phyloP scores from a whole-genome alignment of 2,797 vertebrate species.

The Lepilemur ruficaudatus region DNA sequence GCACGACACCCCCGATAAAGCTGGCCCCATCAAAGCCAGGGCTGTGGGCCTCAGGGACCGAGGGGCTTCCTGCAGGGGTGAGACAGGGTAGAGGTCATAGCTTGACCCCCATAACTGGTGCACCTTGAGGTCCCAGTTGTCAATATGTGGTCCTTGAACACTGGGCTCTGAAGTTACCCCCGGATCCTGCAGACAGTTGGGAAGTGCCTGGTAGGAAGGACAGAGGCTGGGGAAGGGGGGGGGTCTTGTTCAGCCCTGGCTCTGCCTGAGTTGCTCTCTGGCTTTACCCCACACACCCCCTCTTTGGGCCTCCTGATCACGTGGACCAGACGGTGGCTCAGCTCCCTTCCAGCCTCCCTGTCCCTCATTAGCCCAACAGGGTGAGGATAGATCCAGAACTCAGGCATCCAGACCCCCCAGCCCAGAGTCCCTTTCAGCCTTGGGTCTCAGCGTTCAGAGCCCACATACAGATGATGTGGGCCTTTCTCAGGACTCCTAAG shows the following conservation, averaged over 20 bases:
- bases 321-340: not conserved
- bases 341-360: not conserved
- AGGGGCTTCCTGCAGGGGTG: conserved; percentile 41
- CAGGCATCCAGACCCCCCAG: not conserved
- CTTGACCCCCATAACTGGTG: not conserved
- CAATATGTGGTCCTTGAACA: not conserved
- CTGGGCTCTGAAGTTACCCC: not conserved
- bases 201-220: not conserved
- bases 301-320: not conserved
- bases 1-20: conserved; percentile 93
- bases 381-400: not conserved
- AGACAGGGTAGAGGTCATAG: not conserved
- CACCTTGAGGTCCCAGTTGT: not conserved
- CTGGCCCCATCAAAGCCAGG: conserved; percentile 92
- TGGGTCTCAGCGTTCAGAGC: not conserved
- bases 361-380: not conserved
- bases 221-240: not conserved
- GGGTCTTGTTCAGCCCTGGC: not conserved
- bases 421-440: not conserved
- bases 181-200: not conserved
- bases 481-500: not conserved
- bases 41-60: not conserved
- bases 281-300: not conserved
- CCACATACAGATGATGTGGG: not conserved
- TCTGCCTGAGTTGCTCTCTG: not conserved